Base-by-base conservation (phyloP, 2,113 vertebrate genomes). In the Oreochromis niloticus region DNA sequence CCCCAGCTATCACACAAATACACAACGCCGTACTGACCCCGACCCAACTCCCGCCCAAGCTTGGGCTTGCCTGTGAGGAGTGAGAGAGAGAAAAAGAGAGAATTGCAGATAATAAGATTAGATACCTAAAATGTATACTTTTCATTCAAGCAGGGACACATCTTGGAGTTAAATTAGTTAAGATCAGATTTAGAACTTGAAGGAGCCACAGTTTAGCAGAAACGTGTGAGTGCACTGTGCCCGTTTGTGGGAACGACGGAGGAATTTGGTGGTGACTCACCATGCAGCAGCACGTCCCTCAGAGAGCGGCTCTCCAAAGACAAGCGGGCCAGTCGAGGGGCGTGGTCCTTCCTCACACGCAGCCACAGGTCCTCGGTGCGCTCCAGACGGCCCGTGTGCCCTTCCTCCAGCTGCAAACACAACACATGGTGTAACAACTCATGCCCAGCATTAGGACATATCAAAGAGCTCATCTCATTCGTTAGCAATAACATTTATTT, bases 341-440 rank as follows among this genome's bases (percentile, higher is more conserved):
- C 99, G 1, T 99, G 98, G 79, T 99, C 99, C 87, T 99, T 99
- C 85, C 99, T 96, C 82, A 99, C 99, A 46, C 97, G 97, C 90
- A 99, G 92, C 98, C 99, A 99, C 73, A 99, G 96, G 88, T 99
- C 99, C 94, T 99, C 98, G 0, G 98, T 99, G n/a, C 97, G 97
- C 96, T 99, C 99, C 93, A 99, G 95, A 5, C 98, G 97, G n/a
- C 98, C 98, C 0, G 97, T 99, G 92, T 99, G 99, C 12, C 98
- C 98, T 59, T 98, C 98, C 95, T 99, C 98, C 85, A 99, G 94
- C 99, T 99, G 57, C 82, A 63, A 27, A 46, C 14, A 54, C 52
- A 41, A 91, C 84, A 92, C 71, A 79, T 68, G 41, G 41, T 9
- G 11, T 55, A 75, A 57, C 19, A 17, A 66, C 81, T 75, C 30